Evolutionary conservation across 2,797 vertebrate genomes (phyloP), one percentile per base, ranked within the genome.

Genomic region (Dryobates pubescens): DNA sequence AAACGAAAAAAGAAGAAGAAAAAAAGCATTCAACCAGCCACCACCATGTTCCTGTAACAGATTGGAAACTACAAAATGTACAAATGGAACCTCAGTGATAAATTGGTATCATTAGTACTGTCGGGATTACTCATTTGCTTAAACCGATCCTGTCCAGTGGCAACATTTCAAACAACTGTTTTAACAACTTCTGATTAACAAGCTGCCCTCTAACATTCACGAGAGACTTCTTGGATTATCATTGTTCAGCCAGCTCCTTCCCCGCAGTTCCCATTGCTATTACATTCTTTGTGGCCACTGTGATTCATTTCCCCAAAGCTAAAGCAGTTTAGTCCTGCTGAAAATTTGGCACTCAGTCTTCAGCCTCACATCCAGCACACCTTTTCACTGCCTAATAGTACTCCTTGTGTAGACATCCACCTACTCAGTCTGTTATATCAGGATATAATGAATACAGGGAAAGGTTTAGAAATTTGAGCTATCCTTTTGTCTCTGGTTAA

Each of bases 31-130:
- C 79, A 97, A 79, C 83, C 91, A 90, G 80, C 68, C 85, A 93
- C 94, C 82, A 94, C 89, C 88, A 94, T 93, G 97, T 97, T 96
- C 65, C 88, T 83, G 77, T 86, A 97, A 96, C 96, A 97, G 96
- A 96, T 83, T 97, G 95, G 88, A 94, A 97, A 95, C 93, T 89
- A 93, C 91, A 95, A 96, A 96, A 95, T 81, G 86, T 89, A 95
- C 91, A 94, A 97, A 97, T 3, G 0, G 69, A 97, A 96, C 83
- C 88, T 96, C 83, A 18, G 84, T 97, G 96, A 98, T 96, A 97
- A 97, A 97, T 97, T 96, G 90, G 76, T 92, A 84, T 96, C 94
- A 94, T 97, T 97, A 97, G 93, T 82, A 90, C 73, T 90, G 88
- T 73, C 2, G 41, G 80, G 96, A 96, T 97, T 96, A 96, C 90